Evolutionary conservation across 2,113 vertebrate species (phyloP).

Genomic region (Myocastor coypus): DNA sequence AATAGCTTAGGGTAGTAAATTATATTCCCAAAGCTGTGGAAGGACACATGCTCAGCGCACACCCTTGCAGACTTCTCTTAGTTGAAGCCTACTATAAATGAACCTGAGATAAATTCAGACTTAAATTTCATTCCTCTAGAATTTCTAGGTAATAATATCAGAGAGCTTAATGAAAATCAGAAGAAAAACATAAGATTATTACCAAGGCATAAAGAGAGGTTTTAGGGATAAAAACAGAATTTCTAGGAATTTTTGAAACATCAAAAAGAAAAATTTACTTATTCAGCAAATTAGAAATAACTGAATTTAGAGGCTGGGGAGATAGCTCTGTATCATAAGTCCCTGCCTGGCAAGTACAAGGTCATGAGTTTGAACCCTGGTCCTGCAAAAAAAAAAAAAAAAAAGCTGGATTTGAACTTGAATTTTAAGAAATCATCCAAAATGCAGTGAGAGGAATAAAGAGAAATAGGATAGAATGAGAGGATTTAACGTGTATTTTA

Average conservation of each 20-base stretch:
- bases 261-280: conserved; percentile 50
- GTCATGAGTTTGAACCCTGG: no score
- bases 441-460: conserved; percentile 28
- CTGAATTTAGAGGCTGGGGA: no score
- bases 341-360: no score
- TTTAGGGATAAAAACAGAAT: not conserved
- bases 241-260: conserved; percentile 31
- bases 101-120: conserved; percentile 30
- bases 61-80: conserved; percentile 22
- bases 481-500: not conserved
- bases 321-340: no score
- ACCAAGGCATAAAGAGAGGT: conserved; percentile 27
- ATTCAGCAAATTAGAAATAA: conserved; percentile 55
- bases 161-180: conserved; percentile 14
- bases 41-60: not conserved
- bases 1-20: not conserved
- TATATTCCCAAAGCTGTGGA: not conserved
- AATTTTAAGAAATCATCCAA: conserved; percentile 47
- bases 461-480: conserved; percentile 42
- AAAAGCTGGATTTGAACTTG: conserved; percentile 15
- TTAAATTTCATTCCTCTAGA: not conserved
- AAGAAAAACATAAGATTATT: conserved; percentile 13
- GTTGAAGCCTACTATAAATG: not conserved
- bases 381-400: no score
- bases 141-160: conserved; percentile 57